phyloP scores from a whole-genome alignment of 2,113 vertebrate species.

The Anarhynchus alexandrinus region DNA sequence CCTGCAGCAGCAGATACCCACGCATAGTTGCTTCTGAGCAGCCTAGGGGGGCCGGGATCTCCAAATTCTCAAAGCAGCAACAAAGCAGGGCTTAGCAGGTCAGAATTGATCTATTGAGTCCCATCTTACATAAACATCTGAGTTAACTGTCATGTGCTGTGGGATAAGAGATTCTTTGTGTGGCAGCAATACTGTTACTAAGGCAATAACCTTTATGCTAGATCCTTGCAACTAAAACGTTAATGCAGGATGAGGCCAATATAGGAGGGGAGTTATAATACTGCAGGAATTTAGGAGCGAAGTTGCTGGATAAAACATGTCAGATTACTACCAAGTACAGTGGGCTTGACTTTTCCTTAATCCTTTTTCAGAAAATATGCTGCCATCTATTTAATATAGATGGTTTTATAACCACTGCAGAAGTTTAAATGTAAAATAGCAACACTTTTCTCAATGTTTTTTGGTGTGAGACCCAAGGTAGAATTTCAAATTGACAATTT shows the following conservation, averaged over 20 bases:
- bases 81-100: constrained; percentile 19
- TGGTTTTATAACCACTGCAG: neutral
- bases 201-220: constrained; percentile 18
- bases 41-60: neutral
- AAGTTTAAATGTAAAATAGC: neutral
- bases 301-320: neutral
- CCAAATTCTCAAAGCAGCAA: neutral
- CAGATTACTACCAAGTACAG: neutral
- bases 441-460: neutral
- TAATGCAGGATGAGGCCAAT: neutral
- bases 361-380: neutral
- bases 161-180: constrained; percentile 68
- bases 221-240: neutral
- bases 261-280: neutral
- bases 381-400: neutral
- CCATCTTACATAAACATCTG: constrained; percentile 60
- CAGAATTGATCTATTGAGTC: constrained; percentile 55
- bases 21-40: neutral
- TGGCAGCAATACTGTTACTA: neutral
- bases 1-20: neutral
- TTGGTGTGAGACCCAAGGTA: neutral
- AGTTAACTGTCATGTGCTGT: constrained; percentile 59
- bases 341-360: neutral
- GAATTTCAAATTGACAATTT: neutral
- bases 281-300: neutral